Evolutionary conservation across 2,888 invertebrate species (phyloP).

Genomic region (Athrips mouffetella): DNA sequence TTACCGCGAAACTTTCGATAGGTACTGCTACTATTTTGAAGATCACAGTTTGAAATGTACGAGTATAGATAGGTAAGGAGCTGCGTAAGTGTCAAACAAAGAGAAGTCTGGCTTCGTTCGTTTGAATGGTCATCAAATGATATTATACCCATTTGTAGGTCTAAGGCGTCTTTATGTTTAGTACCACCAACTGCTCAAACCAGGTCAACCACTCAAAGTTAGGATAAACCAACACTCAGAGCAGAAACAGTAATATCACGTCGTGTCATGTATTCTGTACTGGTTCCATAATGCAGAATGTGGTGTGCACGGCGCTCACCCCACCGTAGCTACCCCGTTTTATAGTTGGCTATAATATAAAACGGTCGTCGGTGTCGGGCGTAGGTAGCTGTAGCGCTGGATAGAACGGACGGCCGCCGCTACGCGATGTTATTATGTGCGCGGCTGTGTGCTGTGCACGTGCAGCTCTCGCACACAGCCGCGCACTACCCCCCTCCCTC

Average conservation of each 20-base stretch:
- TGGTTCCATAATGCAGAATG: constrained; percentile 46
- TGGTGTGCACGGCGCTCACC: constrained; percentile 39
- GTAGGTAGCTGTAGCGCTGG: constrained; percentile 68
- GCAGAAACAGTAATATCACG: background rate
- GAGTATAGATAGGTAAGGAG: too few species aligned
- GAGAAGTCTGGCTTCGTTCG: too few species aligned
- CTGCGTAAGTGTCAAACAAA: too few species aligned
- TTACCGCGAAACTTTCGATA: constrained; percentile 33
- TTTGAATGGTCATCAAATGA: too few species aligned
- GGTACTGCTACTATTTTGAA: too few species aligned
- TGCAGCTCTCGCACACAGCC: constrained; percentile 42
- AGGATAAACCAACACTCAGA: background rate
- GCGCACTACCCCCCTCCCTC: constrained; percentile 28
- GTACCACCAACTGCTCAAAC: too few species aligned
- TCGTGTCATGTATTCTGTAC: constrained; percentile 23
- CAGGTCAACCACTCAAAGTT: too few species aligned
- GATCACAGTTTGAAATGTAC: too few species aligned
- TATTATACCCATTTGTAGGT: too few species aligned
- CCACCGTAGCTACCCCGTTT: constrained; percentile 61
- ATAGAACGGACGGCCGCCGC: constrained; percentile 62
- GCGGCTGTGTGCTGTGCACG: constrained; percentile 53
- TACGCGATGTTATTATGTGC: constrained; percentile 62
- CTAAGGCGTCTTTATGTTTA: too few species aligned
- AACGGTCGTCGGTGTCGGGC: constrained; percentile 43
- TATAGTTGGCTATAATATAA: constrained; percentile 58